Conservation (phyloP, 1,140 invertebrate genomes). For the Drosophila prosaltans region DNA sequence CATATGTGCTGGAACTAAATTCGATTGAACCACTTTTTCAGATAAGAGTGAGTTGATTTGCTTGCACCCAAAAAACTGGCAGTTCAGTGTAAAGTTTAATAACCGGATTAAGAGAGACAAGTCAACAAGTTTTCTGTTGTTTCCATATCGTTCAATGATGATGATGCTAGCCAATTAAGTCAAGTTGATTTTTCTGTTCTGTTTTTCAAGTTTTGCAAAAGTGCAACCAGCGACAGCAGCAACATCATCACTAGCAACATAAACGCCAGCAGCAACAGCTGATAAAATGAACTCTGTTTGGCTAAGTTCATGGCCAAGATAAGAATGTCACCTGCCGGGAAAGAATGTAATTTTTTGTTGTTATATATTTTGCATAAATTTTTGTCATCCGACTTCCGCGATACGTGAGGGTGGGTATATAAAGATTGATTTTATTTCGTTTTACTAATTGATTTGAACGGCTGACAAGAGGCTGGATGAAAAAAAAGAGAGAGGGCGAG, state of each 20-base stretch:
- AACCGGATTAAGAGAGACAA: slow-evolving; percentile 69
- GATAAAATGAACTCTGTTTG: slow-evolving; percentile 43
- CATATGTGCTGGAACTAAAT: slow-evolving; percentile 18
- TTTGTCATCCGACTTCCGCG: slow-evolving; percentile 38
- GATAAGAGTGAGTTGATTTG: slow-evolving; percentile 21
- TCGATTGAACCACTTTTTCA: slow-evolving; percentile 42
- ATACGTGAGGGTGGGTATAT: slow-evolving; percentile 24
- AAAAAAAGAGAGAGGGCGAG: not conserved
- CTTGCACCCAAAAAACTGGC: slow-evolving; percentile 49
- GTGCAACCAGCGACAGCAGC: slow-evolving; percentile 30
- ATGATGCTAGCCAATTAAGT: slow-evolving; percentile 39
- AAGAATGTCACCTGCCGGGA: slow-evolving; percentile 36
- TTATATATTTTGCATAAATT: slow-evolving; percentile 49
- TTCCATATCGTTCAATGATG: slow-evolving; percentile 21
- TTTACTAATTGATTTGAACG: slow-evolving; percentile 58
- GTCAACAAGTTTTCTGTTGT: slow-evolving; percentile 39
- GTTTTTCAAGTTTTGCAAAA: slow-evolving; percentile 11
- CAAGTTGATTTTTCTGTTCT: slow-evolving; percentile 16
- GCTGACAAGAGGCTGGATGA: not conserved
- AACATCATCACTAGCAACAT: not conserved
- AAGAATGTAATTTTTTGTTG: slow-evolving; percentile 52
- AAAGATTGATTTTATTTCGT: slow-evolving; percentile 60
- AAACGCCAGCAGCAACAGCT: slow-evolving; percentile 36
- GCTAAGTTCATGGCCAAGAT: slow-evolving; percentile 38
- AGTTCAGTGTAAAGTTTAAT: slow-evolving; percentile 72